A percentile compares a stretch with the other conserved stretches of the same genome.
Conservation (phyloP, 2,888 invertebrate species). For the Lepetodrilus schrolli region DNA sequence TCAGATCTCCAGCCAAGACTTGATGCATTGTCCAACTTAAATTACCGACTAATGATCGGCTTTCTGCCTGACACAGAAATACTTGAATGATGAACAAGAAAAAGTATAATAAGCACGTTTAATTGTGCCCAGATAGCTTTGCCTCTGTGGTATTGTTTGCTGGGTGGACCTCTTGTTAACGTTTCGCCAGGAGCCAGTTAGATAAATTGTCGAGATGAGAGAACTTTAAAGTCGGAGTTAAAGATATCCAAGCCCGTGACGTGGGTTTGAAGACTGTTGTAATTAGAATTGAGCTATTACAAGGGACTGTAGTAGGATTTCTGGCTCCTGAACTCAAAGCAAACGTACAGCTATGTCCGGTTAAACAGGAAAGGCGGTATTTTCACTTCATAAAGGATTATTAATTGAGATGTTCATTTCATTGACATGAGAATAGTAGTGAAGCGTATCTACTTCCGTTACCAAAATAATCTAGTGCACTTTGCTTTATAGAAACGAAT, state of each 20-base stretch:
- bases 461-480: no score
- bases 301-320: not conserved
- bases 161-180: not conserved
- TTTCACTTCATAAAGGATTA: no score
- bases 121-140: not conserved
- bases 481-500: no score
- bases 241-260: not conserved
- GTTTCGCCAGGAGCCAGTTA: not conserved
- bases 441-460: no score
- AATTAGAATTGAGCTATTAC: not conserved
- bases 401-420: no score
- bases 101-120: constrained; percentile 20
- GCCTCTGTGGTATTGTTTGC: not conserved
- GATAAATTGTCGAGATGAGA: constrained; percentile 2
- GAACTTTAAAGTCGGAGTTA: not conserved
- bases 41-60: constrained; percentile 24
- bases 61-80: constrained; percentile 12
- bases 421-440: no score
- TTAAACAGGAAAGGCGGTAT: no score
- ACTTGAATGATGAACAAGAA: constrained; percentile 8
- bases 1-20: not conserved
- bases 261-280: not conserved
- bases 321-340: no score
- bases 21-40: constrained; percentile 24
- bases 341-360: no score